Percentiles rank a stretch among this genome's conserved stretches.
Evolutionary conservation across 2,113 vertebrate genomes (phyloP).

Genomic region (Myanophis thanlyinensis): DNA sequence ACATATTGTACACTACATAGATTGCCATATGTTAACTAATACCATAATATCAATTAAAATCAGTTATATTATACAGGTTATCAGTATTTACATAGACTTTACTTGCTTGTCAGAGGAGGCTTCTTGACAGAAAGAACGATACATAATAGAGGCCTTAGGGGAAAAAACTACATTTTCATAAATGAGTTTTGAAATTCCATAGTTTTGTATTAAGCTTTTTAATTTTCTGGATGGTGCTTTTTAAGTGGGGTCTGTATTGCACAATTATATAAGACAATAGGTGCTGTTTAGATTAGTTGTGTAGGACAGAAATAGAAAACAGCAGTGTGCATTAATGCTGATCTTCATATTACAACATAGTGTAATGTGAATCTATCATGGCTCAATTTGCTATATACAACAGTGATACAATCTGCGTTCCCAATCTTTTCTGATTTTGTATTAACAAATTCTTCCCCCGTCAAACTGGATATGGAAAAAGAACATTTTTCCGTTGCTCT

Average conservation of each 20-base stretch:
- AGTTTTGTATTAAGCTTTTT: neutral
- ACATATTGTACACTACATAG: neutral
- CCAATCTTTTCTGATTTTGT: neutral
- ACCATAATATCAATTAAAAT: neutral
- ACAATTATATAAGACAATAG: neutral
- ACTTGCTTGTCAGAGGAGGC: constrained; percentile 1
- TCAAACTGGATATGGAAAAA: neutral
- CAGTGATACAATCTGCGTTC: neutral
- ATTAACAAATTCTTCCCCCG: neutral
- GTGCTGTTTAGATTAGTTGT: neutral
- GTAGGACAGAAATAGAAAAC: constrained; percentile 10
- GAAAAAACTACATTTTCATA: neutral
- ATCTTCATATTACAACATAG: neutral
- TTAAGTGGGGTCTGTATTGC: constrained; percentile 25
- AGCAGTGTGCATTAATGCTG: constrained; percentile 12
- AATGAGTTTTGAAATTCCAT: neutral
- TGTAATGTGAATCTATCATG: neutral
- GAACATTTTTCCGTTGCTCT: neutral
- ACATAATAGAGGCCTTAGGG: neutral
- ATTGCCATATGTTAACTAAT: constrained; percentile 16
- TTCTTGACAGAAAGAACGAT: neutral
- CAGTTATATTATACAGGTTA: neutral
- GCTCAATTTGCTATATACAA: neutral
- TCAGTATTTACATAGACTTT: neutral
- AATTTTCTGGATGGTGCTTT: neutral